Conservation (phyloP, 2,888 invertebrate species). For the Drosophila diplacantha region DNA sequence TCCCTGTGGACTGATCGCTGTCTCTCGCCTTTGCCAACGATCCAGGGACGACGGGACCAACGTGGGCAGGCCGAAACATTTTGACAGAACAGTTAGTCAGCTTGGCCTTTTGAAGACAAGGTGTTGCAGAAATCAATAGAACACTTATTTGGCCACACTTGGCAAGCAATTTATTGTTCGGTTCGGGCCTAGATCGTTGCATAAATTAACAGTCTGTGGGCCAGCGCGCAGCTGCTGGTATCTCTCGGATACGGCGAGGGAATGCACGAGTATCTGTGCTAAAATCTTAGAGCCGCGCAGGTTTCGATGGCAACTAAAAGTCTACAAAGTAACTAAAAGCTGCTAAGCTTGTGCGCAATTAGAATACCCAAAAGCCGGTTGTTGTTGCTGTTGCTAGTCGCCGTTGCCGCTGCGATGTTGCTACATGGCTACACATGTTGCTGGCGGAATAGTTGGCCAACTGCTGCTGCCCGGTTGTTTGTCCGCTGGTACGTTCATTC, state of each 20-base stretch:
- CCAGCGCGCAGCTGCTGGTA: constrained; percentile 19
- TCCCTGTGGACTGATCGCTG: constrained; percentile 14
- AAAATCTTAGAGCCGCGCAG: constrained; percentile 23
- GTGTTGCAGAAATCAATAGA: constrained; percentile 68
- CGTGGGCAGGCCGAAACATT: constrained; percentile 64
- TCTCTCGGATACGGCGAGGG: constrained; percentile 45
- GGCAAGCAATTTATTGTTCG: constrained; percentile 61
- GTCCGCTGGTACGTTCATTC: constrained; percentile 19
- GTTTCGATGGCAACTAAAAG: constrained; percentile 66
- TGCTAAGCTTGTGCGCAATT: constrained; percentile 72
- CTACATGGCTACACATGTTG: constrained; percentile 67
- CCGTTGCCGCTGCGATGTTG: constrained; percentile 47
- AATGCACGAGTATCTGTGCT: constrained; percentile 36
- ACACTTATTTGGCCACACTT: constrained; percentile 68
- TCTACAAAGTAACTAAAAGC: constrained; percentile 71
- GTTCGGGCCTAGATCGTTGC: constrained; percentile 48
- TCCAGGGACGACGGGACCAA: constrained; percentile 33
- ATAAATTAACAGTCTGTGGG: constrained; percentile 59
- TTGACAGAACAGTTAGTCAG: constrained; percentile 72
- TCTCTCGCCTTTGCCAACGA: constrained; percentile 9
- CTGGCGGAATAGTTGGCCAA: constrained; percentile 41
- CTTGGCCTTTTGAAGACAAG: constrained; percentile 59
- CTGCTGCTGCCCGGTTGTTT: constrained; percentile 23
- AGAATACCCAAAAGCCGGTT: constrained; percentile 58
- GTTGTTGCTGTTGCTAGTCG: constrained; percentile 35